phyloP scores from a whole-genome alignment of 1,140 invertebrate species.

The Heliothis virescens region DNA sequence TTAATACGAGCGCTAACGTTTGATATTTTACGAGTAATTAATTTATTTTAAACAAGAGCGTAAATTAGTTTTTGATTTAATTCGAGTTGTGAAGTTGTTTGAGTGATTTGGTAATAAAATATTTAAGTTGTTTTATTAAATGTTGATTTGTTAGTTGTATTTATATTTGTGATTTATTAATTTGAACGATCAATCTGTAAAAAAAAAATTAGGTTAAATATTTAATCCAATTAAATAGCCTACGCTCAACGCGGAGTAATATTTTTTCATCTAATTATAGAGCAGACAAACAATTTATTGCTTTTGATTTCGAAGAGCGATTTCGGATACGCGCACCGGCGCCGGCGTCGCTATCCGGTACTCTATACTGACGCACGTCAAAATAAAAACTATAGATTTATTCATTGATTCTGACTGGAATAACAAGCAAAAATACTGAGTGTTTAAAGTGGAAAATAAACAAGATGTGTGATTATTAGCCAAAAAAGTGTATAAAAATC shows the following conservation, averaged over 20 bases:
- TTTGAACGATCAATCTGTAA: not conserved
- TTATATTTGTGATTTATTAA: not conserved
- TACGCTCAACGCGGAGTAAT: constrained; percentile 29
- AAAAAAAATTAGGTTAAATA: not conserved
- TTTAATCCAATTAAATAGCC: not conserved
- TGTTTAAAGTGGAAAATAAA: constrained; percentile 2
- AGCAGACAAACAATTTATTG: constrained; percentile 52
- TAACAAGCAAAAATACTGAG: not conserved
- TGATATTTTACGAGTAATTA: constrained; percentile 20
- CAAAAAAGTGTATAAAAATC: not conserved
- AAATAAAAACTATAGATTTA: constrained; percentile 24
- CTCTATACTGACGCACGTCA: constrained; percentile 33
- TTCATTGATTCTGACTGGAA: not conserved
- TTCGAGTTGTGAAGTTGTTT: not conserved
- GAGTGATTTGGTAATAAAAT: not conserved
- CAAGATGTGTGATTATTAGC: not conserved
- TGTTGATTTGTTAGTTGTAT: not conserved
- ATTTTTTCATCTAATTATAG: constrained; percentile 54
- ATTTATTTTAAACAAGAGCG: not conserved
- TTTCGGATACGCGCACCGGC: constrained; percentile 43
- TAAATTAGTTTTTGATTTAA: constrained; percentile 3
- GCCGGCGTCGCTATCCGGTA: constrained; percentile 39
- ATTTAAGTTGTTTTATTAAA: not conserved
- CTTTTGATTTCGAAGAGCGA: constrained; percentile 50
- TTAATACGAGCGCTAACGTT: constrained; percentile 40